These are phyloP conservation scores for Callinectes sapidus DNA, from an alignment of 2,888 invertebrate genomes.

Conservation along the genomic window DNA sequence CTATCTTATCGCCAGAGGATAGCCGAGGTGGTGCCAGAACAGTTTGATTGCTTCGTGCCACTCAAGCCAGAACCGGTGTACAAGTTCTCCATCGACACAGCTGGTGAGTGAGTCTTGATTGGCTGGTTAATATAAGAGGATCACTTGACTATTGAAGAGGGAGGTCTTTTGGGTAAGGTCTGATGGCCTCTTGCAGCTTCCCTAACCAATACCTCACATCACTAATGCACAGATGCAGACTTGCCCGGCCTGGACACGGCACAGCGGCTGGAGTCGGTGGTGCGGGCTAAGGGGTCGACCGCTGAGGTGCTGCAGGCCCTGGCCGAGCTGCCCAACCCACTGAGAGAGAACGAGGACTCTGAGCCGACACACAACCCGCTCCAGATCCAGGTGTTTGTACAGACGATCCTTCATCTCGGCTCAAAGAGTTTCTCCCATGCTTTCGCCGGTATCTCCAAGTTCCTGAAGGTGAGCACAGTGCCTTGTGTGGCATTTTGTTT, in stretches of 20 bases:
- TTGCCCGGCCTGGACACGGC: slow-evolving; percentile 79
- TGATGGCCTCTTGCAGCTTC: no score
- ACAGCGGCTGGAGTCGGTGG: slow-evolving; percentile 89
- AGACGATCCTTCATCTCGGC: slow-evolving; percentile 93
- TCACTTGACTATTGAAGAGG: no score
- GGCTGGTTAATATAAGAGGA: no score
- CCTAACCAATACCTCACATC: no score
- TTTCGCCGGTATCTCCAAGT: slow-evolving; percentile 98
- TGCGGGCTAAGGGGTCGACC: slow-evolving; percentile 91
- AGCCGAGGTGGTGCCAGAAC: slow-evolving; percentile 92
- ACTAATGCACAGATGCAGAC: slow-evolving; percentile 59
- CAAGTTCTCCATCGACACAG: slow-evolving; percentile 92
- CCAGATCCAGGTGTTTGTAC: slow-evolving; percentile 98
- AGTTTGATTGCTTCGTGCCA: slow-evolving; percentile 90
- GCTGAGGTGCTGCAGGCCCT: slow-evolving; percentile 92
- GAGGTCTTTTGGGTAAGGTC: no score
- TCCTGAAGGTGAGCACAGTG: slow-evolving; percentile 84
- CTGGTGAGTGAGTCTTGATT: slow-evolving; percentile 81
- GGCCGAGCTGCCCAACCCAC: slow-evolving; percentile 89
- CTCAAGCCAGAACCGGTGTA: slow-evolving; percentile 89
- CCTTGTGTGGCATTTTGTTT: no score
- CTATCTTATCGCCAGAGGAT: slow-evolving; percentile 96
- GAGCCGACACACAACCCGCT: slow-evolving; percentile 86
- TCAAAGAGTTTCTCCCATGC: slow-evolving; percentile 98
- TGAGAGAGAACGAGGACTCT: slow-evolving; percentile 83